These are phyloP conservation scores for Lepidocyrtoides sp. DNA, from an alignment of 2,888 invertebrate genomes.

Conservation along the genomic window DNA sequence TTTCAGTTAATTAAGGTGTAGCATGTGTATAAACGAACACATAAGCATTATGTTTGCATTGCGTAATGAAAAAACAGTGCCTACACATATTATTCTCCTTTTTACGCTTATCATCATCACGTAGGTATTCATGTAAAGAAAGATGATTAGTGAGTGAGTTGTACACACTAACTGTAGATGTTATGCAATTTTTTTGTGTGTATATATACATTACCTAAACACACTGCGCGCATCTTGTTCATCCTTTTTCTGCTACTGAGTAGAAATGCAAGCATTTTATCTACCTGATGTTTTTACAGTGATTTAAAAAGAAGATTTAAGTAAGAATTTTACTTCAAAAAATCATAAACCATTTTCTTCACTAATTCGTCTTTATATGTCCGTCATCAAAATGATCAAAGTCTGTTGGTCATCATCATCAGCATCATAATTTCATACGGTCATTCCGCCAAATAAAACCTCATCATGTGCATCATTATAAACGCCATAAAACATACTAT, in stretches of 20 bases:
- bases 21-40: neutral
- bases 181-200: slow-evolving; percentile 4
- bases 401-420: neutral
- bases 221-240: neutral
- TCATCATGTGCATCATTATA: neutral
- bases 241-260: neutral
- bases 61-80: neutral
- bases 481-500: neutral
- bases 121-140: no score
- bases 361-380: neutral
- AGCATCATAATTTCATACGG: neutral
- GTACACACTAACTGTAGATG: neutral
- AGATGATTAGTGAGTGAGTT: neutral
- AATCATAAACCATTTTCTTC: neutral
- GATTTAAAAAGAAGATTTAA: no score
- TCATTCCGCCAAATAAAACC: slow-evolving; percentile 5
- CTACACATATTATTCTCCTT: neutral
- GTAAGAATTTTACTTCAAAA: neutral
- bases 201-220: no score
- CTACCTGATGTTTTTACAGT: no score
- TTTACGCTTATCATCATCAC: slow-evolving; percentile 15
- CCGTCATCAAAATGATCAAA: neutral
- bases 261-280: no score
- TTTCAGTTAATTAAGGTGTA: no score
- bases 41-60: neutral